These are phyloP conservation scores for Pseudobourletiella spinata DNA, from an alignment of 1,140 invertebrate genomes.

Conservation along the genomic window DNA sequence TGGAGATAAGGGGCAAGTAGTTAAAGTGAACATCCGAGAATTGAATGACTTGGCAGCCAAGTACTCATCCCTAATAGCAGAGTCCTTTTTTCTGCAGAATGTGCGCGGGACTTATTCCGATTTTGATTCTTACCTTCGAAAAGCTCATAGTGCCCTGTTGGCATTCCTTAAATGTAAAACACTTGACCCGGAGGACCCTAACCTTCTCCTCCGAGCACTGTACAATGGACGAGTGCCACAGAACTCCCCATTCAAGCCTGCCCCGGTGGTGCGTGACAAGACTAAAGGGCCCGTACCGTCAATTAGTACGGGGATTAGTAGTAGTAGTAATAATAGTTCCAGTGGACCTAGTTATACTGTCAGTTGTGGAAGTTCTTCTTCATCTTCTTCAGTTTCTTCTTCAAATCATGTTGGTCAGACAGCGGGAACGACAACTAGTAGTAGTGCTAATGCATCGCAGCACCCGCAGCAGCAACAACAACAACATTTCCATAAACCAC, in stretches of 20 bases:
- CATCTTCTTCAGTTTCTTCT: too few species aligned
- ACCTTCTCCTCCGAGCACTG: not conserved
- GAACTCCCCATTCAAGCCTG: not conserved
- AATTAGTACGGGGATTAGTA: not conserved
- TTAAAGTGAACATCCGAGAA: not conserved
- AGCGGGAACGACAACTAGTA: too few species aligned
- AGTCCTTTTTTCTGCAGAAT: slow-evolving; percentile 4
- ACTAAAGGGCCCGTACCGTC: too few species aligned
- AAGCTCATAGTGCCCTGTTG: slow-evolving; percentile 2
- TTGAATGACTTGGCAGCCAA: not conserved
- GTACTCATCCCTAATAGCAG: not conserved
- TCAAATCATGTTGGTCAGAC: too few species aligned
- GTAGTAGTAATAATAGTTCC: not conserved
- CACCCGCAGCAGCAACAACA: not conserved
- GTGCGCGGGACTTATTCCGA: not conserved
- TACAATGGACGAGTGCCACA: slow-evolving; percentile 1
- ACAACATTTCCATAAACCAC: not conserved
- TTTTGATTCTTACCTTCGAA: not conserved
- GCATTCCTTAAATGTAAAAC: not conserved
- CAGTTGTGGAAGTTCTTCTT: too few species aligned
- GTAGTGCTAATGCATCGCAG: not conserved
- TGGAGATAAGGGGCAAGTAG: not conserved
- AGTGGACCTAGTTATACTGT: not conserved
- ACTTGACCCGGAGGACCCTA: not conserved
- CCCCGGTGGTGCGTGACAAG: not conserved